Evolutionary conservation across 2,797 vertebrate genomes (phyloP), one percentile per base, ranked within the genome.

Genomic region (Peromyscus melanophrys): DNA sequence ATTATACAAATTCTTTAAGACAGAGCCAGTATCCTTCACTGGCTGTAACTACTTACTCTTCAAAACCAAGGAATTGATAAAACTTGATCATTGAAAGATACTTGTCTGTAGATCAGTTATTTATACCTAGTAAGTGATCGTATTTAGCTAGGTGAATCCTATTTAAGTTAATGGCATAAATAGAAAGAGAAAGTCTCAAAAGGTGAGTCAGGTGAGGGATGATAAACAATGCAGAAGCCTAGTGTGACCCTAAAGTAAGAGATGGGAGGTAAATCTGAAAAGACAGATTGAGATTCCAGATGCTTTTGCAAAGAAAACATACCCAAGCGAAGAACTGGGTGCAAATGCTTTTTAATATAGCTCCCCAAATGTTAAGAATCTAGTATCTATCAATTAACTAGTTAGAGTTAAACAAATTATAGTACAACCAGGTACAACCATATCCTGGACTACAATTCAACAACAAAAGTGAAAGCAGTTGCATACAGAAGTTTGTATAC

Each of bases 61-160:
- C 78, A 37, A 92, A 94, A 95, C 23, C 46, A 80, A 91, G 34
- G 37, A 96, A 95, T 6, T 27, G 77, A 2, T 59, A 85, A 88
- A 43, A 89, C 0, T 34, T 91, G 40, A 49, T 77, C 19, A 78
- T 46, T 27, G 82, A 92, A 43, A 13, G 12, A 76, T 21, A 90
- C 8, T 55, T 65, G 1, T 49, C 76, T 77, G 46, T 90, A 82
- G 84, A 92, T 95, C 52, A 31, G 81, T 55, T 89, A 0, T 76
- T 95, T 7, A 63, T 78, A 61, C n/a, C 57, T 37, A 67, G n/a
- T 40, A 37, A n/a, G 14, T 29, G 63, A 71, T 88, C 69, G 52
- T 91, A 43, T 80, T 80, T 83, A 89, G 29, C 75, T 90, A 75
- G 4, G 21, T 83, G 75, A 94, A 93, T 65, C 92, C 29, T 85